Base-by-base conservation (phyloP, 2,797 vertebrate genomes). In the Tokudaia muenninki region DNA sequence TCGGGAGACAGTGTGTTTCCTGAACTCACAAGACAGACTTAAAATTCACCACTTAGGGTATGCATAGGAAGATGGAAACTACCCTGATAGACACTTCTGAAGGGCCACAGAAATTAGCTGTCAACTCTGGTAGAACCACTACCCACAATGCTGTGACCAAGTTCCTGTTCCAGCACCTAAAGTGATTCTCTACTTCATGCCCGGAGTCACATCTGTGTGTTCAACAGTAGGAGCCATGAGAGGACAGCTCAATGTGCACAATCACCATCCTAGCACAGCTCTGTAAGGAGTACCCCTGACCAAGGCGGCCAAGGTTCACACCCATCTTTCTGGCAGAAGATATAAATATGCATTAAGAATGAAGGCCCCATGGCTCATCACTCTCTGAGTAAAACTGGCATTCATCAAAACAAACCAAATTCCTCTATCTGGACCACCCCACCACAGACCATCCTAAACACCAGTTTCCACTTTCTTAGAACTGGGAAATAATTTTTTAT, bases 371-470 rank as follows among this genome's bases (percentile, higher is more conserved):
- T 34, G 95, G 55, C 7, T 2, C 61, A 87, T n/a, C 55, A 87
- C 91, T 87, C 93, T 94, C 75, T 50, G 10, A 84, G 65, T 41
- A 34, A 21, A 31, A 88, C 7, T 95, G 63, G 63, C 26, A 92
- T 8, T 94, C 59, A 93, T 90, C 90, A 83, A 88, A 94, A 96
- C 50, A 79, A 95, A 59, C 37, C 61, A 61, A 95, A 37, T 13
- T 21, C 75, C 59, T 72, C 89, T 31, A 6, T 67, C 50, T 87
- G 70, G 75, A 44, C 47, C 82, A 83, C 57, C 52, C 29, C 75
- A 47, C 47, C 44, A 70, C 5, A 57, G 0, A 2, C 24, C 47
- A 37, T 50, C 81, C 59, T 82, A 80, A 95, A 87, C 24, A 16
- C 12, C 63, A 86, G 34, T 24, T 86, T 77, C 75, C 24, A 55